Percentiles rank a stretch among this genome's conserved stretches.
Conservation (phyloP, 2,797 vertebrate species). For the Brachyrhaphis roseni region DNA sequence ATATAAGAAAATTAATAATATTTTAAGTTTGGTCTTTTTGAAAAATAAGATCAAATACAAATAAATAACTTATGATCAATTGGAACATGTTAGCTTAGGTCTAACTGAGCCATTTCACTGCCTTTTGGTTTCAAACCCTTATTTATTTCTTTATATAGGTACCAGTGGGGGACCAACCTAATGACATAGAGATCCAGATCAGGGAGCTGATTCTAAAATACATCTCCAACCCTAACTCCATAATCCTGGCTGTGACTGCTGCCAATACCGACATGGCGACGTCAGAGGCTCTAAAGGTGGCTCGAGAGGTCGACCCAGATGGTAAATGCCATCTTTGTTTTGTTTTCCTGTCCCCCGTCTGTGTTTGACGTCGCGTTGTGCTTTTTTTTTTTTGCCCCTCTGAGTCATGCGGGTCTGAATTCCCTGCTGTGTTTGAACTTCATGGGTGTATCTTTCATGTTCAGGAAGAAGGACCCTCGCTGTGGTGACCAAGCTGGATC, state of each 20-base stretch:
- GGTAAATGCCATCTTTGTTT: slow-evolving; percentile 75
- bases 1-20: neutral
- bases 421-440: slow-evolving; percentile 1
- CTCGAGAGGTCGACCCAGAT: slow-evolving; percentile 93
- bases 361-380: neutral
- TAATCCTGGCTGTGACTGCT: slow-evolving; percentile 96
- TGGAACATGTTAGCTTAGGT: neutral
- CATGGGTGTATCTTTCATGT: slow-evolving; percentile 23
- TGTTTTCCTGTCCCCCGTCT: neutral
- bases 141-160: slow-evolving; percentile 80
- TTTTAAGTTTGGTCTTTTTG: neutral
- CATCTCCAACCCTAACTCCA: slow-evolving; percentile 97
- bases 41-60: no score
- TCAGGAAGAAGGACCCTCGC: slow-evolving; percentile 94
- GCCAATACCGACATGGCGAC: slow-evolving; percentile 99
- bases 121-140: neutral
- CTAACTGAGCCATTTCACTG: neutral
- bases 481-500: slow-evolving; percentile 97
- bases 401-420: neutral
- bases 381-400: neutral
- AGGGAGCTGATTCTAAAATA: slow-evolving; percentile 93
- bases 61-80: no score
- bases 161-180: slow-evolving; percentile 96
- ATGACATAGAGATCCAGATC: slow-evolving; percentile 98
- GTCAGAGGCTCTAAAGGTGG: slow-evolving; percentile 96